Percentiles rank a stretch among this genome's conserved stretches.
These are phyloP conservation scores for Lucilia sericata DNA, from an alignment of 1,140 invertebrate genomes.

Conservation along the genomic window DNA sequence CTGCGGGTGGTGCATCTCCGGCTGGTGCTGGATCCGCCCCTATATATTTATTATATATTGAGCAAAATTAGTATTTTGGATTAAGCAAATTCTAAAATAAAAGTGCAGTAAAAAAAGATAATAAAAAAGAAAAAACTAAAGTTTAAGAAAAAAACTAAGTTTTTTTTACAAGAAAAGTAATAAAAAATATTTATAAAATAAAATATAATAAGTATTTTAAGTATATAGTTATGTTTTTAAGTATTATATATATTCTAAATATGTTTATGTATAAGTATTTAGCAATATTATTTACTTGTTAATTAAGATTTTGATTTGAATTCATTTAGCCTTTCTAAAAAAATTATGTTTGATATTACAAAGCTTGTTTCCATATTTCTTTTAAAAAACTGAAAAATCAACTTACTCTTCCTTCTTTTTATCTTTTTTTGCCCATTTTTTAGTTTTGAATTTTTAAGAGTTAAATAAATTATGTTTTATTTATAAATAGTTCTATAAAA, in stretches of 20 bases:
- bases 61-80: slow-evolving; percentile 4
- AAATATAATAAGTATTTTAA: not conserved
- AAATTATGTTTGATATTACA: not conserved
- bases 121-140: not conserved
- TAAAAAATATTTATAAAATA: not conserved
- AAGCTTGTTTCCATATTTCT: not conserved
- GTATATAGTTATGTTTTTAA: not conserved
- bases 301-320: not conserved
- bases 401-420: slow-evolving; percentile 67
- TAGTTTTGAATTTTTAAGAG: not conserved
- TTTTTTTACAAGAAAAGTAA: not conserved
- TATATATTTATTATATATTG: slow-evolving; percentile 41
- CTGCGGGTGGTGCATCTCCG: slow-evolving; percentile 71
- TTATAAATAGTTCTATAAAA: slow-evolving; percentile 9
- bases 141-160: not conserved
- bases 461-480: not conserved
- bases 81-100: slow-evolving; percentile 53
- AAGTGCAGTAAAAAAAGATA: slow-evolving; percentile 49
- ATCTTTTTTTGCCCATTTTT: slow-evolving; percentile 65
- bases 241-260: slow-evolving; percentile 3
- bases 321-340: slow-evolving; percentile 22
- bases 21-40: slow-evolving; percentile 68
- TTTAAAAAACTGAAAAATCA: not conserved
- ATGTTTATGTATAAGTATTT: not conserved
- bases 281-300: not conserved